A percentile compares a stretch with the other conserved stretches of the same genome.
These are phyloP conservation scores for Drosophila kohkoa DNA, from an alignment of 1,140 invertebrate genomes.

Conservation along the genomic window DNA sequence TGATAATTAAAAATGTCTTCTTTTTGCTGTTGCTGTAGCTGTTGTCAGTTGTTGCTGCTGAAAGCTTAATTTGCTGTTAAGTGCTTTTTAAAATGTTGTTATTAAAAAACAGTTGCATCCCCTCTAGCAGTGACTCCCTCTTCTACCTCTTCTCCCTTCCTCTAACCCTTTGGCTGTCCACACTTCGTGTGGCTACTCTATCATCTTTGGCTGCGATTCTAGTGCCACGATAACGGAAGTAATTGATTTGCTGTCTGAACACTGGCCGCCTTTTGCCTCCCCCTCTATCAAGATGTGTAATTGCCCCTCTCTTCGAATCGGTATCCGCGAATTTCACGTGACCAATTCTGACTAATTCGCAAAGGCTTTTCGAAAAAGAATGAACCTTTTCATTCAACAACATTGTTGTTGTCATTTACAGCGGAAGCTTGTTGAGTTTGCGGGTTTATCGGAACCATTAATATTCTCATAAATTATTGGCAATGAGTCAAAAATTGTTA, in stretches of 20 bases:
- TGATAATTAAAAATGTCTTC: constrained; percentile 81
- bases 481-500: background rate
- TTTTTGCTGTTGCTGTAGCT: constrained; percentile 38
- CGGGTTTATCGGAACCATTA: background rate
- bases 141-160: background rate
- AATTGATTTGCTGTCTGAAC: constrained; percentile 60
- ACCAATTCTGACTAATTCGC: constrained; percentile 16
- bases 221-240: constrained; percentile 47
- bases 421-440: background rate
- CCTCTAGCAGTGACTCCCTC: too few relatives aligned
- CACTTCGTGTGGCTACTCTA: constrained; percentile 35
- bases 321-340: constrained; percentile 6
- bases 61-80: constrained; percentile 79
- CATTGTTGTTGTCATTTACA: background rate
- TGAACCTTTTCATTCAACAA: background rate
- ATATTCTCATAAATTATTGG: background rate
- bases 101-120: constrained; percentile 53
- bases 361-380: background rate
- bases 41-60: constrained; percentile 52
- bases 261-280: constrained; percentile 22
- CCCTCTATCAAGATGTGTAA: background rate
- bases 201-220: constrained; percentile 39
- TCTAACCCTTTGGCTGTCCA: background rate
- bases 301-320: background rate
- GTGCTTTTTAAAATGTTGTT: constrained; percentile 75